A percentile compares a stretch with the other conserved stretches of the same genome.
Conservation (phyloP, 1,140 invertebrate genomes). For the Maniola jurtina region DNA sequence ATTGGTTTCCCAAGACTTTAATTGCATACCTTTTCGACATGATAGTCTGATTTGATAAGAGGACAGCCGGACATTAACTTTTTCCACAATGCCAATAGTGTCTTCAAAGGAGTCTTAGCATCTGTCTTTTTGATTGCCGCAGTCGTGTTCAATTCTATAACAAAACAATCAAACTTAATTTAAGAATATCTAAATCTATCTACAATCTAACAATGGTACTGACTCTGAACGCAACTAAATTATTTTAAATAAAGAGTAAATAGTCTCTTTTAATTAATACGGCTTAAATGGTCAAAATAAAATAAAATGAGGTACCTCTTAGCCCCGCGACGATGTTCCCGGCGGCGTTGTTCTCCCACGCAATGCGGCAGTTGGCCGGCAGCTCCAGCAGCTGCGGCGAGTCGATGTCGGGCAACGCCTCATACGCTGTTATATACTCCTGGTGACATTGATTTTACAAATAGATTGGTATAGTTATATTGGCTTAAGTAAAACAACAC, state of each 20-base stretch:
- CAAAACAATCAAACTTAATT: neutral
- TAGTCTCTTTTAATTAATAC: too few relatives aligned
- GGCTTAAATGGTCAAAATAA: neutral
- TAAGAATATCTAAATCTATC: too few relatives aligned
- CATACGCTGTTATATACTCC: slow-evolving; percentile 53
- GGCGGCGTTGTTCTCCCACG: slow-evolving; percentile 60
- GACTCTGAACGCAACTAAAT: too few relatives aligned
- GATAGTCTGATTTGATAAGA: slow-evolving; percentile 54
- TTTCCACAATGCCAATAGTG: slow-evolving; percentile 61
- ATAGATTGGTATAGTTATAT: neutral
- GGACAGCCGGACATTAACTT: slow-evolving; percentile 64
- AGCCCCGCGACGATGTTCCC: slow-evolving; percentile 48
- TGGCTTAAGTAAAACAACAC: too few relatives aligned
- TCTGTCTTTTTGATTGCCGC: slow-evolving; percentile 33
- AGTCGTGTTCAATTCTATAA: slow-evolving; percentile 54
- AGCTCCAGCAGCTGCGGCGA: slow-evolving; percentile 56
- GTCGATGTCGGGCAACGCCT: slow-evolving; percentile 52
- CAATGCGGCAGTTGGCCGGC: slow-evolving; percentile 58
- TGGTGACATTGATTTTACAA: slow-evolving; percentile 20
- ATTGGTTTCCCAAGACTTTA: neutral
- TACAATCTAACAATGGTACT: too few relatives aligned
- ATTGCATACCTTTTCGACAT: slow-evolving; percentile 41
- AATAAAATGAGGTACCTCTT: slow-evolving; percentile 43
- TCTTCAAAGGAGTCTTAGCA: slow-evolving; percentile 40
- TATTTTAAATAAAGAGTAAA: too few relatives aligned